Base-by-base conservation (phyloP, 2,113 vertebrate species). In the Phodopus roborovskii region DNA sequence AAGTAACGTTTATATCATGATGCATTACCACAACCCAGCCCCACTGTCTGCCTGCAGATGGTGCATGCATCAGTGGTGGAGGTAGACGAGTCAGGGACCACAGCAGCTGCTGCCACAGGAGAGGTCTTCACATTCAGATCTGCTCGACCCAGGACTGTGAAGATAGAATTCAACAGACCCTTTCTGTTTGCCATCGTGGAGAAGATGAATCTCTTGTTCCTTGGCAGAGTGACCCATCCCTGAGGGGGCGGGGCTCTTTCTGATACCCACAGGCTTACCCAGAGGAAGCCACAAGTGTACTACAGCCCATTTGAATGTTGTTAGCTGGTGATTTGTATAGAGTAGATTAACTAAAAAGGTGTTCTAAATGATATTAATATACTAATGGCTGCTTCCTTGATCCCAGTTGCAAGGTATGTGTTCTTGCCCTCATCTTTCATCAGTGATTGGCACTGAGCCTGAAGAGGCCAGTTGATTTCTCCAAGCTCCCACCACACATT, bases 81-180 rank as follows among this genome's bases (percentile, higher is more conserved):
- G 39, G 96, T 97, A 92, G 94, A 97, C 0, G 97, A 98, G 88
- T 79, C 92, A 0, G 97, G 97, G 5, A 97, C 97, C 66, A 73
- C 24, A 36, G 95, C 97, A 0, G 70, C 83, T 7, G 87, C 94
- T 2, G 92, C 83, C 90, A 94, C 93, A 0, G 96, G 62, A 7
- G 0, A 4, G 0, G 0, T 78, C 45, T 36, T 97, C n/a, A 36
- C 0, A 0, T 68, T 96, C 79, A 71, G 81, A 56, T 95, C 97
- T 0, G 96, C 96, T 64, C 73, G 0, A 0, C 0, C 33, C 8
- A 16, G 0, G 33, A 5, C 50, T 10, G 66, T 0, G 0, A 39
- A 0, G 30, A 0, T 97, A 0, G 0, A 15, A 2, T 96, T 97
- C 92, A 39, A 96, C 75, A 94, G 22, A 24, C 96, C 97, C 24